These are phyloP conservation scores for Halyomorpha halys DNA, from an alignment of 1,140 invertebrate genomes.

Conservation along the genomic window DNA sequence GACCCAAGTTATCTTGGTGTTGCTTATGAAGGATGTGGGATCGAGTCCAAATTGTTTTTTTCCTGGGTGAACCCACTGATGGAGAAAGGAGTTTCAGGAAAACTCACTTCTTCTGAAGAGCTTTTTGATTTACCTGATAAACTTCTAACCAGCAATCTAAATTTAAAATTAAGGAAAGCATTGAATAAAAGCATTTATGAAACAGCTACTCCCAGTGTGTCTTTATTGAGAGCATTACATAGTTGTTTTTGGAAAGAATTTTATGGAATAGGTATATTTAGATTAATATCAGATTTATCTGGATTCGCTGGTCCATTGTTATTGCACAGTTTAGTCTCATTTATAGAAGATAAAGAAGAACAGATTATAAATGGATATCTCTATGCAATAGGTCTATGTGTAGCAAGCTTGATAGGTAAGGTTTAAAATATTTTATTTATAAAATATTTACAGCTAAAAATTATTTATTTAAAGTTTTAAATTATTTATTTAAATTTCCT, in stretches of 20 bases:
- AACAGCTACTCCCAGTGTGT: conserved; percentile 33
- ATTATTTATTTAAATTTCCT: no score
- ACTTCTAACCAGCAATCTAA: conserved; percentile 50
- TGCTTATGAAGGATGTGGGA: conserved; percentile 64
- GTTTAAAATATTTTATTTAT: conserved; percentile 15
- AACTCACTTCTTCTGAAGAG: conserved; percentile 65
- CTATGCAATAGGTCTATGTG: conserved; percentile 64
- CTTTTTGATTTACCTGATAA: conserved; percentile 71
- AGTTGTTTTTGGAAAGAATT: conserved; percentile 77
- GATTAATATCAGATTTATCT: conserved; percentile 69
- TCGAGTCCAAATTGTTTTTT: conserved; percentile 67
- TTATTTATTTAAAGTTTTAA: no score
- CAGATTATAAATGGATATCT: conserved; percentile 60
- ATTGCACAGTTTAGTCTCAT: conserved; percentile 68
- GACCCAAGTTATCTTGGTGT: conserved; percentile 60
- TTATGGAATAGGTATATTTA: conserved; percentile 77
- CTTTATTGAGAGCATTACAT: conserved; percentile 64
- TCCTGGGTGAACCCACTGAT: conserved; percentile 81
- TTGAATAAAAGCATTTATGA: conserved; percentile 31
- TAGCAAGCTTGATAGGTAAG: conserved; percentile 51
- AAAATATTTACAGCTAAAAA: neutral
- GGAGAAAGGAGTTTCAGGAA: conserved; percentile 62
- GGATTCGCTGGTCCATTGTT: conserved; percentile 84
- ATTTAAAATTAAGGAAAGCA: conserved; percentile 46
- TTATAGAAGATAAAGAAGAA: conserved; percentile 62